These are phyloP conservation scores for Garrulus glandarius DNA, from an alignment of 2,797 vertebrate species.

Conservation along the genomic window DNA sequence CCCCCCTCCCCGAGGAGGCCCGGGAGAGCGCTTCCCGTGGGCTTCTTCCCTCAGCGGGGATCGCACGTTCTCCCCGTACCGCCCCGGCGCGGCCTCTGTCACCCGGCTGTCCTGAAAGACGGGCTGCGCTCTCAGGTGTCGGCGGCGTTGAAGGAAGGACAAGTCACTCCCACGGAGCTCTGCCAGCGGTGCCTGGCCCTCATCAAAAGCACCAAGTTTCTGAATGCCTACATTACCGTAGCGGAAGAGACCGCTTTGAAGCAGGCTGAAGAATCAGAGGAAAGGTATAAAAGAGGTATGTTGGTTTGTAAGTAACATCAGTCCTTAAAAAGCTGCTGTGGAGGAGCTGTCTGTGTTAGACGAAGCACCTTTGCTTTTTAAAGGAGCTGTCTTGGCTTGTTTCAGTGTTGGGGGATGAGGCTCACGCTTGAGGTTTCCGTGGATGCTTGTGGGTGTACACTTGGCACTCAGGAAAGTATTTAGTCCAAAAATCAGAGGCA, in stretches of 20 bases:
- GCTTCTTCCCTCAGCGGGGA: background rate
- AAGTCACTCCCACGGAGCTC: slow-evolving; percentile 84
- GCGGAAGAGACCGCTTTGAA: slow-evolving; percentile 85
- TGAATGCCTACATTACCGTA: slow-evolving; percentile 91
- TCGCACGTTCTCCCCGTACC: background rate
- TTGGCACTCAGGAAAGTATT: background rate
- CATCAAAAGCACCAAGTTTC: slow-evolving; percentile 82
- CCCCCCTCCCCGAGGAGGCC: accelerated
- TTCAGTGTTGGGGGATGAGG: accelerated
- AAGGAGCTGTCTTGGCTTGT: accelerated
- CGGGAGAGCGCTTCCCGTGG: background rate
- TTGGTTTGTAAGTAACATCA: background rate
- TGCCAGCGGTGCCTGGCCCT: slow-evolving; percentile 86
- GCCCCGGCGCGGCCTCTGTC: too few relatives aligned
- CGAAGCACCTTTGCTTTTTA: background rate
- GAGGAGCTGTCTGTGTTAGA: background rate
- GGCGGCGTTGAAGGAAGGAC: slow-evolving; percentile 83
- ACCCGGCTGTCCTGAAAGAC: background rate
- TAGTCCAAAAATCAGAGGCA: background rate
- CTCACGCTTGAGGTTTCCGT: background rate
- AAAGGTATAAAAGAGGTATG: slow-evolving; percentile 82
- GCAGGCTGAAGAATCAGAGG: slow-evolving; percentile 88
- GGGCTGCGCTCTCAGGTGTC: slow-evolving; percentile 76
- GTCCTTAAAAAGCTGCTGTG: background rate
- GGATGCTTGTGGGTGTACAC: too few relatives aligned